Percentiles rank a stretch among this genome's conserved stretches.
Conservation (phyloP, 2,888 invertebrate species). For the Brassicogethes aeneus region DNA sequence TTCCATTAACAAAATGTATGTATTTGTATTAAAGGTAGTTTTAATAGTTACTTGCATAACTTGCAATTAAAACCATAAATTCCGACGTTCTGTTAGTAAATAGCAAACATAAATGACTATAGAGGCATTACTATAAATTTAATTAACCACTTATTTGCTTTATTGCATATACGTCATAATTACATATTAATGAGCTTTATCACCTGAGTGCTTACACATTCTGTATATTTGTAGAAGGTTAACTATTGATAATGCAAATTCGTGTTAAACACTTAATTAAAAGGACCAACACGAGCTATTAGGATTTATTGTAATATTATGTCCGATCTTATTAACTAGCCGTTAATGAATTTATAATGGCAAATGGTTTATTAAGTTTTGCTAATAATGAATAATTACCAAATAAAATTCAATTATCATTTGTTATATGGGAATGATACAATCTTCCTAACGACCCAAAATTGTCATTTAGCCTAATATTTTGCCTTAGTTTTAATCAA, state of each 20-base stretch:
- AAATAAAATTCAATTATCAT: too few relatives aligned
- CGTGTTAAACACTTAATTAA: conserved; percentile 1
- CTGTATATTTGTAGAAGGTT: not conserved
- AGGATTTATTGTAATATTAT: not conserved
- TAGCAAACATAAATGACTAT: not conserved
- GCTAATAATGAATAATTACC: too few relatives aligned
- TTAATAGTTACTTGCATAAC: not conserved
- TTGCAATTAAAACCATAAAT: not conserved
- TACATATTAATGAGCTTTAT: not conserved
- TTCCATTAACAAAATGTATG: too few relatives aligned
- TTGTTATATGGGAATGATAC: too few relatives aligned
- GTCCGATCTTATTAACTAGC: not conserved
- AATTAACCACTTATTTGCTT: not conserved
- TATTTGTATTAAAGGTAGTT: too few relatives aligned
- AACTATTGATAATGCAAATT: not conserved
- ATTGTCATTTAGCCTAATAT: too few relatives aligned
- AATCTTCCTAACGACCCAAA: too few relatives aligned
- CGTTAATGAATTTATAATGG: not conserved
- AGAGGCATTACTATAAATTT: not conserved
- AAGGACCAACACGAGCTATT: not conserved
- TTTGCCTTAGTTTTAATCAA: too few relatives aligned
- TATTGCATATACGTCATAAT: not conserved
- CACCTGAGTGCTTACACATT: not conserved
- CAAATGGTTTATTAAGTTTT: too few relatives aligned
- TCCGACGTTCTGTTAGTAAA: not conserved